These are phyloP conservation scores for Spondyliosoma cantharus DNA, from an alignment of 2,797 vertebrate genomes.

Conservation along the genomic window DNA sequence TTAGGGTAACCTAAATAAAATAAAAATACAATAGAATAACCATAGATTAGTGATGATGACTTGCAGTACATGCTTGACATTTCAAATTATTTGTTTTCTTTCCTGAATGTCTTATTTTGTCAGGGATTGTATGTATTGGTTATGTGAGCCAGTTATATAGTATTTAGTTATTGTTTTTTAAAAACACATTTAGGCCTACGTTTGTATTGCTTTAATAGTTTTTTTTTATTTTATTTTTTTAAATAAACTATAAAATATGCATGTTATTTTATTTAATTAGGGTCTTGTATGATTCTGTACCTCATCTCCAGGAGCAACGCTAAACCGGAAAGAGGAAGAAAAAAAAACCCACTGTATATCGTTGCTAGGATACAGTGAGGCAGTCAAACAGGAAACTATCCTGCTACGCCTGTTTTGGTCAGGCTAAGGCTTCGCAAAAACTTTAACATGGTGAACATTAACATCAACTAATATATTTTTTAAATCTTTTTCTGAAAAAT, in stretches of 20 bases:
- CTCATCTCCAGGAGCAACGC: not conserved
- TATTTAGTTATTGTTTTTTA: not conserved
- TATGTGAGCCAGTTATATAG: no score
- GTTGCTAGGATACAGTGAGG: constrained; percentile 71
- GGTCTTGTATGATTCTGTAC: no score
- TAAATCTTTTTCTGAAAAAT: no score
- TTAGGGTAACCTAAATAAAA: not conserved
- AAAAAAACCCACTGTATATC: rapidly evolving
- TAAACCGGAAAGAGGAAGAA: constrained; percentile 38
- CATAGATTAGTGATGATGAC: not conserved
- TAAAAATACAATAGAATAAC: not conserved
- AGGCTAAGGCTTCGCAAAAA: not conserved
- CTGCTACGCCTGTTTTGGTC: not conserved
- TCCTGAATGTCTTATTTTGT: no score
- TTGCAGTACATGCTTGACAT: not conserved
- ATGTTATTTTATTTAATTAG: no score
- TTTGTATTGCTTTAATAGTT: no score
- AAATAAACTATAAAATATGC: no score
- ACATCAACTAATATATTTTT: not conserved
- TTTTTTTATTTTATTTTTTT: no score
- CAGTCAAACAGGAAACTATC: constrained; percentile 38
- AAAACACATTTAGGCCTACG: no score
- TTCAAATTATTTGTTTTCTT: not conserved
- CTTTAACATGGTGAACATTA: not conserved
- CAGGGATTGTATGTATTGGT: no score